A percentile compares a stretch with the other conserved stretches of the same genome.
Evolutionary conservation across 2,888 invertebrate genomes (phyloP).

Genomic region (Lagria hirta): DNA sequence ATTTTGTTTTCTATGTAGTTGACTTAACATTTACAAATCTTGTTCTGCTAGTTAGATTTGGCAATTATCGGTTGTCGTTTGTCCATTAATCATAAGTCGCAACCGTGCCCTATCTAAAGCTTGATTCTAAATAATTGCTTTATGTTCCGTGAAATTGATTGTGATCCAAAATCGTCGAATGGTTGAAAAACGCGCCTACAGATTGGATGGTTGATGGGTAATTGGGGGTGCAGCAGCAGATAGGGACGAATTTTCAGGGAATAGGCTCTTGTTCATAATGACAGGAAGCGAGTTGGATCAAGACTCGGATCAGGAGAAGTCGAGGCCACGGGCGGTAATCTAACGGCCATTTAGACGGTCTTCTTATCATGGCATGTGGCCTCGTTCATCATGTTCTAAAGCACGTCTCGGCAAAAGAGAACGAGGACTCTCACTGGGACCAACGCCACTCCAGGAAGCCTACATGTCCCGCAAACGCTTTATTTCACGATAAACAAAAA

Average conservation of each 20-base stretch:
- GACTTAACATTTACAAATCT: no score
- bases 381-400: slow-evolving; percentile 38
- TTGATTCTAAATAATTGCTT: slow-evolving; percentile 22
- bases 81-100: slow-evolving; percentile 20
- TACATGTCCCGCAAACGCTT: slow-evolving; percentile 43
- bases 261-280: slow-evolving; percentile 29
- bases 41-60: no score
- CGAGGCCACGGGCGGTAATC: slow-evolving; percentile 27
- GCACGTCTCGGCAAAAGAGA: slow-evolving; percentile 26
- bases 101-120: slow-evolving; percentile 10
- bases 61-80: slow-evolving; percentile 14
- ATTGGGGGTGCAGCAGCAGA: slow-evolving; percentile 21
- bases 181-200: slow-evolving; percentile 5
- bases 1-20: no score
- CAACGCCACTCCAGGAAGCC: slow-evolving; percentile 40
- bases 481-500: slow-evolving; percentile 29
- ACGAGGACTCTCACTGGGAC: slow-evolving; percentile 35
- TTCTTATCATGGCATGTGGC: slow-evolving; percentile 32
- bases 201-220: slow-evolving; percentile 9
- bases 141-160: slow-evolving; percentile 26
- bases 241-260: slow-evolving; percentile 25
- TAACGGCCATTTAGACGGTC: slow-evolving; percentile 32
- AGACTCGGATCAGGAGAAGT: slow-evolving; percentile 27
- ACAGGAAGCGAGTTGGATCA: slow-evolving; percentile 31
- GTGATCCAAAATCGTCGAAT: slow-evolving; percentile 18